These are phyloP conservation scores for Tribolium castaneum DNA, from an alignment of 1,140 invertebrate species.

Conservation along the genomic window DNA sequence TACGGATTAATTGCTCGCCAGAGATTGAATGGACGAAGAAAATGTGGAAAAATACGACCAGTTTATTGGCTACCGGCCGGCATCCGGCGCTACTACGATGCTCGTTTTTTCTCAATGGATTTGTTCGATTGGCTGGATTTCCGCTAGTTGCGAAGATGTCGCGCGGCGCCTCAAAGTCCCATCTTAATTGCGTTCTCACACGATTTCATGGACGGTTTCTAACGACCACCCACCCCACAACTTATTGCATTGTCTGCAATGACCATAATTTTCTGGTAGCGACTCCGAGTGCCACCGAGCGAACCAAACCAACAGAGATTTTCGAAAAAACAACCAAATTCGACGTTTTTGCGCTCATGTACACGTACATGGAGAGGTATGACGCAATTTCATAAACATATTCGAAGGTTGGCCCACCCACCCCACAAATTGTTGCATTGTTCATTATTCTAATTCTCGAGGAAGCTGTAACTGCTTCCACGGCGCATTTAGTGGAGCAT, in stretches of 20 bases:
- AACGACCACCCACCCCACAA: neutral
- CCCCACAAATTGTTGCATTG: neutral
- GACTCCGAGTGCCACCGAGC: neutral
- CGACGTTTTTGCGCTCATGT: too few relatives aligned
- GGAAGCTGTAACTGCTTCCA: neutral
- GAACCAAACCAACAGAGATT: neutral
- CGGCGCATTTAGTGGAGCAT: neutral
- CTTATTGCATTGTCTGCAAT: neutral
- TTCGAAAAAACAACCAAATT: neutral
- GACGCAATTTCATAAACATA: neutral
- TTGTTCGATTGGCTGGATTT: neutral
- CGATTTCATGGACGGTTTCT: slow-evolving; percentile 17
- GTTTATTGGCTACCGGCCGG: slow-evolving; percentile 7
- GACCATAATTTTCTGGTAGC: neutral
- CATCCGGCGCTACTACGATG: neutral
- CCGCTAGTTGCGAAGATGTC: slow-evolving; percentile 4
- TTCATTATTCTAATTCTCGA: neutral
- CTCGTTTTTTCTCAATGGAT: slow-evolving; percentile 1
- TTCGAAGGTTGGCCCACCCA: slow-evolving; percentile 16
- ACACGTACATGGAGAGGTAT: neutral
- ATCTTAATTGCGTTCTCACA: slow-evolving; percentile 27
- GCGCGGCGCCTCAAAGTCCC: slow-evolving; percentile 16
- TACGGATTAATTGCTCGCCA: slow-evolving; percentile 1
- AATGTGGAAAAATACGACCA: slow-evolving; percentile 13
- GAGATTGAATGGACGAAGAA: neutral